Evolutionary conservation across 2,113 vertebrate genomes (phyloP), one percentile per base, ranked within the genome.

Genomic region (Epinephelus moara): DNA sequence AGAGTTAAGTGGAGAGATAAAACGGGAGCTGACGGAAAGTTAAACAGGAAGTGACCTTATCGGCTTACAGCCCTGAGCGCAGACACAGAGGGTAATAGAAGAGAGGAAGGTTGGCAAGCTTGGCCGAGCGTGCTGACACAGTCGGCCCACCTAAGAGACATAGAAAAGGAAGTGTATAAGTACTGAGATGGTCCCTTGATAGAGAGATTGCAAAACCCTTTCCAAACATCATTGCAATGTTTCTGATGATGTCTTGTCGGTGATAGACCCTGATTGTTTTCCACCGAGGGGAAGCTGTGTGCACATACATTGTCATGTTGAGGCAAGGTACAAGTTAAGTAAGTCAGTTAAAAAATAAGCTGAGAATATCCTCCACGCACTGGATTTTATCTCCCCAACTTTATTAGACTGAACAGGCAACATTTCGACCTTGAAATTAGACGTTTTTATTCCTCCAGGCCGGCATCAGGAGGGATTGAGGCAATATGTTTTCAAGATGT

Each of bases 41-140:
- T 89, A 93, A 93, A 95, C 87, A 94, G 93, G 93, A 95, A 94
- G 87, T 82, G 76, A 87, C 90, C 93, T 90, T 93, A 93, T 94
- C 86, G 52, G 68, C 81, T 94, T 92, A 88, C 85, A 59, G 50
- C 59, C 66, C 77, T 40, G 73, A 82, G 61, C 42, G 45, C 45
- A 25, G 71, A 85, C 61, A 57, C 23, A 12, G 42, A 30, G 80
- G 79, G 69, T 73, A 70, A 83, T 75, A 79, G 61, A 80, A 78
- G 73, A 84, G 71, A 80, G 61, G 78, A 60, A 74, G 68, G 72
- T 84, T 82, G 73, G 83, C 70, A 37, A 74, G 87, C 40, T 74
- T 57, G 70, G 71, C 67, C n/a, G 33, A 81, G 66, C 45, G 33
- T 70, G 60, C 57, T 72, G 18, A 61, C 64, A 57, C 13, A 71